Base-by-base conservation (phyloP, 2,888 invertebrate genomes). In the Euspilapteryx auroguttella region DNA sequence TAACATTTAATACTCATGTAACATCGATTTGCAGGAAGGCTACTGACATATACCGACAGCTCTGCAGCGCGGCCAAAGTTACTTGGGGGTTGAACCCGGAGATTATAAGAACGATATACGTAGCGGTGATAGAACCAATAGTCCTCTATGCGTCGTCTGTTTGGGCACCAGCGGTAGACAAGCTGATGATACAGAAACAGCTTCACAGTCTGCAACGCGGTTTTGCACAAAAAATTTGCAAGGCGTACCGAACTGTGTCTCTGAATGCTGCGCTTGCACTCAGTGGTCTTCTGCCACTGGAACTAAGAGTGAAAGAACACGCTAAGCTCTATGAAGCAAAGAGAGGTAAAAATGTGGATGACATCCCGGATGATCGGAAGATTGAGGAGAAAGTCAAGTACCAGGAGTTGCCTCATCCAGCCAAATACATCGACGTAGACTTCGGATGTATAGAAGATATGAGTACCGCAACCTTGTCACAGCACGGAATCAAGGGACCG, bases 1-100 rank as follows among this genome's bases (percentile, higher is more conserved):
- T 30, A 8, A 30, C 28, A 4, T 30, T 30, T 14, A 28, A 23
- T 10, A 4, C 15, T 3, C 32, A 32, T 24, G 29, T 32, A 2
- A 12, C 12, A 2, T 3, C 9, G 4, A 21, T 21, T n/a, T 32
- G 32, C 12, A 22, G 8, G 12, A 32, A 32, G 13, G 31, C 28
- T 10, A 8, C 21, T 6, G 21, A 20, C 10, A 17, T 31, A 14
- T 25, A 25, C 13, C 25, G 23, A 11, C 21, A 17, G 22, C 12
- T 32, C 3, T 9, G 25, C 4, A 3, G 32, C 7, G 32, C 32
- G 3, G 32, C 24, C 9, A 10, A 14, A 5, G 6, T 14, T 9
- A 20, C 10, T 3, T 27, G 20, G 27, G 27, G 27, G 3, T 12
- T 30, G 5, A 23, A 25, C 20, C 14, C 21, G 12, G 30, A 30